Evolutionary conservation across 2,113 vertebrate species (phyloP), one percentile per base, ranked within the genome.

Genomic region (Promerops cafer): DNA sequence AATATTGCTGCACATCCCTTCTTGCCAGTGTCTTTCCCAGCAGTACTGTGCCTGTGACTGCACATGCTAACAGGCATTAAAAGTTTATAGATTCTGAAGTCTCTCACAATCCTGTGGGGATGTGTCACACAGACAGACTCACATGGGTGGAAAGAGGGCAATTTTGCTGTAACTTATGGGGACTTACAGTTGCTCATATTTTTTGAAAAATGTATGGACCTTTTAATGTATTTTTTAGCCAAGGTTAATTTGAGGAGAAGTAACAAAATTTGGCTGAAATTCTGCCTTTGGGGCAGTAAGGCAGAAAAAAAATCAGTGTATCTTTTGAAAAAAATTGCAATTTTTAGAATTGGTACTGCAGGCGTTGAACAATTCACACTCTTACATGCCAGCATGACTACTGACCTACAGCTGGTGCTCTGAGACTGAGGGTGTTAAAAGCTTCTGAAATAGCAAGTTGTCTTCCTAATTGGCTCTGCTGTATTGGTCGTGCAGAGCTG

Each of bases 371-470:
- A 93, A 54, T 80, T 93, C 61, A 33, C 47, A 47, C 31, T 49
- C 18, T 75, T 16, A 40, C 4, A 42, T 44, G 63, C 20, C 56
- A 83, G 31, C 56, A 35, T 23, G 49, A 64, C 37, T 91, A 20
- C 70, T 85, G 91, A 87, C 89, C 81, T 91, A 45, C 60, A 78
- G 60, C 83, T 1, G 2, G 47, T 90, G 91, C 80, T 83, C 50
- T 72, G 76, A 81, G 91, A 83, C 56, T 40, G 42, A 75, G 45
- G 24, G 68, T 85, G 82, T 84, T 95, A 90, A 94, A 95, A 94
- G 76, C 83, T 90, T 77, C 89, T 88, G 78, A 76, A 92, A 71
- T 33, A 89, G 57, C 0, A 1, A 87, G 52, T 84, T 13, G 2
- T 68, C 33, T 90, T 80, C 68, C 53, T 89, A 93, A 93, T 79